A percentile compares a stretch with the other conserved stretches of the same genome.
phyloP scores from a whole-genome alignment of 2,797 vertebrate genomes.

The Thamnophis elegans region DNA sequence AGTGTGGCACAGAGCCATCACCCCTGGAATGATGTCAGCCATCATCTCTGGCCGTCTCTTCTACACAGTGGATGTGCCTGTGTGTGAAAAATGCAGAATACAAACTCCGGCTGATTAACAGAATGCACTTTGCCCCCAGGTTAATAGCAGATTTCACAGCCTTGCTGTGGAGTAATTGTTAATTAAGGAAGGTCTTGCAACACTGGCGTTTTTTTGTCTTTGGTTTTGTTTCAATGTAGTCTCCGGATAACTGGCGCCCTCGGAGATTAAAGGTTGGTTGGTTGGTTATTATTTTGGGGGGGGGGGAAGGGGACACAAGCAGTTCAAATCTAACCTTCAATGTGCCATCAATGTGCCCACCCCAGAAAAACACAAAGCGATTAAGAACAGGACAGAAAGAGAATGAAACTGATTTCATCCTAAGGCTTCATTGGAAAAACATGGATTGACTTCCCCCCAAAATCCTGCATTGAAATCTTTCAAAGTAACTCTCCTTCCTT shows the following conservation, averaged over 20 bases:
- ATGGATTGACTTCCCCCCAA: too few species aligned
- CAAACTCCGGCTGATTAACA: slow-evolving; percentile 74
- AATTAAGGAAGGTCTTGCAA: slow-evolving; percentile 71
- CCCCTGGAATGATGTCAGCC: too few species aligned
- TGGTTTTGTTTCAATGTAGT: slow-evolving; percentile 20
- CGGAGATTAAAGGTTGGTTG: slow-evolving; percentile 53
- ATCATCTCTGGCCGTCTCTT: slow-evolving; percentile 30
- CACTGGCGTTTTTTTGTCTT: neutral
- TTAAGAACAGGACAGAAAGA: neutral
- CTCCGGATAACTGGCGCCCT: slow-evolving; percentile 65
- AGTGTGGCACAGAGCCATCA: slow-evolving; percentile 53
- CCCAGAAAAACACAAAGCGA: neutral
- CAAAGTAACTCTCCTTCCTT: neutral
- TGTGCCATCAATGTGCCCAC: neutral
- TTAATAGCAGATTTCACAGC: slow-evolving; percentile 77
- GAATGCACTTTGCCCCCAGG: slow-evolving; percentile 72
- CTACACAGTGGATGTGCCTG: neutral
- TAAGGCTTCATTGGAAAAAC: neutral
- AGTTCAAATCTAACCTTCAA: neutral
- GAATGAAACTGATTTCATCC: neutral
- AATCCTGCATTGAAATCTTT: neutral
- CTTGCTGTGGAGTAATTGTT: slow-evolving; percentile 73
- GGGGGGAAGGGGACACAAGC: neutral
- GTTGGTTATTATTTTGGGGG: too few species aligned
- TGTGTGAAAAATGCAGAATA: slow-evolving; percentile 54